Conservation (phyloP, 1,140 invertebrate species). For the Drosophila watanabei region DNA sequence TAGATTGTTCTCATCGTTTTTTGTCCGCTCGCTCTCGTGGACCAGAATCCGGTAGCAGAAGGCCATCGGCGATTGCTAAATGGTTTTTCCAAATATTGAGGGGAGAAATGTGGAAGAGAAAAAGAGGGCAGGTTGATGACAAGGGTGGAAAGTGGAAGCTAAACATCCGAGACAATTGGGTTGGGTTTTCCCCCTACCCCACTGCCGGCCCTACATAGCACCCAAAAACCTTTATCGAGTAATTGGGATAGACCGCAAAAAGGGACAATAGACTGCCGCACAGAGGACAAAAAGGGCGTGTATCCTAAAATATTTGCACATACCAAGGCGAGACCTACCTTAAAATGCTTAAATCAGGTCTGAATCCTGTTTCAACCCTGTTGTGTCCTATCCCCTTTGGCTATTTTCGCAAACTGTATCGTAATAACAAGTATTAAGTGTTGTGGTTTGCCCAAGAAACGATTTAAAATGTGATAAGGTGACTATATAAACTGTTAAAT, state of each 20-base stretch:
- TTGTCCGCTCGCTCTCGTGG: slow-evolving; percentile 56
- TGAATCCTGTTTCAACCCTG: slow-evolving; percentile 6
- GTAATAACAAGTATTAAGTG: background rate
- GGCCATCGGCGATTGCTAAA: slow-evolving; percentile 78
- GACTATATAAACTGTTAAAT: background rate
- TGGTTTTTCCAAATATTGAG: background rate
- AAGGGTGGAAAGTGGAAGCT: slow-evolving; percentile 39
- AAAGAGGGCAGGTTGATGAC: slow-evolving; percentile 38
- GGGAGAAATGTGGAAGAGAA: slow-evolving; percentile 14
- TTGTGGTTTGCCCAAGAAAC: background rate
- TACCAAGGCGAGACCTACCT: background rate
- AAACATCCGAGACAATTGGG: slow-evolving; percentile 59
- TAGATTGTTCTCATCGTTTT: slow-evolving; percentile 69
- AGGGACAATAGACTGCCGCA: slow-evolving; percentile 27
- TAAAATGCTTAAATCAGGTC: slow-evolving; percentile 6
- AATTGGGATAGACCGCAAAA: slow-evolving; percentile 52
- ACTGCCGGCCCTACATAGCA: too few relatives aligned
- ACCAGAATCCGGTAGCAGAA: slow-evolving; percentile 78
- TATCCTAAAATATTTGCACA: slow-evolving; percentile 19
- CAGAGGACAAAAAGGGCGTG: slow-evolving; percentile 16
- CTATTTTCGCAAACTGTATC: background rate
- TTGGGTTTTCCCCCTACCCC: slow-evolving; percentile 24
- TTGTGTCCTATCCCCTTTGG: background rate
- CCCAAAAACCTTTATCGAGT: slow-evolving; percentile 28
- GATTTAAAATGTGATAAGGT: background rate